phyloP scores from a whole-genome alignment of 2,113 vertebrate genomes.

The Pao palembangensis region DNA sequence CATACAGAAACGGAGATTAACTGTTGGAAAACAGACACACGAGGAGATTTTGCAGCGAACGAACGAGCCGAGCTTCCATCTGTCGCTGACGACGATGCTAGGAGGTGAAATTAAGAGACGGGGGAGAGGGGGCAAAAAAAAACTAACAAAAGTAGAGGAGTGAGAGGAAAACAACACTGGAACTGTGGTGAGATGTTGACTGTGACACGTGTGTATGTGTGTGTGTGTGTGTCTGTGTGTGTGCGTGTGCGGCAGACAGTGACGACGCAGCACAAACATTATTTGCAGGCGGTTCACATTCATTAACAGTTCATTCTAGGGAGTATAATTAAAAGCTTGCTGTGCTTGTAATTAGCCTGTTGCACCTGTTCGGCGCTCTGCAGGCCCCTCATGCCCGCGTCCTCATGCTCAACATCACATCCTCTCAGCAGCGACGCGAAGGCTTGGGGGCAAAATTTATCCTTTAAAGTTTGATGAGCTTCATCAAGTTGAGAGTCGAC shows the following conservation, averaged over 20 bases:
- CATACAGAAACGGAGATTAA: conserved; percentile 14
- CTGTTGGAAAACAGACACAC: conserved; percentile 28
- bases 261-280: conserved; percentile 38
- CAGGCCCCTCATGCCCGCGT: conserved; percentile 2
- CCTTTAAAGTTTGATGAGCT: conserved; percentile 55
- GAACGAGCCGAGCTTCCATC: conserved; percentile 45
- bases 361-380: conserved; percentile 60
- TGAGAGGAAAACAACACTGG: neutral
- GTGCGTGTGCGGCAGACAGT: neutral
- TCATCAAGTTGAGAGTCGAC: conserved; percentile 46
- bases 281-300: conserved; percentile 64
- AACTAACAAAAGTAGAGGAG: no score
- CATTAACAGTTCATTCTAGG: conserved; percentile 68
- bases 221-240: neutral
- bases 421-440: conserved; percentile 34
- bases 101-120: conserved; percentile 38
- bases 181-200: neutral
- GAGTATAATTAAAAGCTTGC: conserved; percentile 72
- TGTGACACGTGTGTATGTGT: conserved; percentile 1
- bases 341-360: conserved; percentile 70
- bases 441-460: conserved; percentile 50
- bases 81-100: conserved; percentile 23
- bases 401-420: conserved; percentile 33
- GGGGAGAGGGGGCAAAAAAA: conserved; percentile 17
- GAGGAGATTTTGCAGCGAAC: conserved; percentile 47